A percentile compares a stretch with the other conserved stretches of the same genome.
phyloP scores from a whole-genome alignment of 37 sponge, comb jelly and placozoan genomes.

The Oscarella lobularis region DNA sequence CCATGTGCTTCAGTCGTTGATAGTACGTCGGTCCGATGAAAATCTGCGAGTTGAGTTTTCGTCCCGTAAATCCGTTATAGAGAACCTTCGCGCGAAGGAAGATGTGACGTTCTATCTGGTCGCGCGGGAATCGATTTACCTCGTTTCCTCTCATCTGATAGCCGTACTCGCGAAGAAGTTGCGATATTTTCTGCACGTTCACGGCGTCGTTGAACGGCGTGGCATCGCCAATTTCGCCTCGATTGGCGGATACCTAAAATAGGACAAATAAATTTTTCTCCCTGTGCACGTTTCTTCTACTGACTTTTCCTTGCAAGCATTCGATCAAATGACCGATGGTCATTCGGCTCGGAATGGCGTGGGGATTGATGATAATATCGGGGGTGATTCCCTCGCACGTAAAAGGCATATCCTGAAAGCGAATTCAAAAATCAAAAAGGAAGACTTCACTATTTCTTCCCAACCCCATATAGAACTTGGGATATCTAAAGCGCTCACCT shows the following conservation, averaged over 20 bases:
- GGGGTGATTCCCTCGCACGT: slow-evolving; percentile 97
- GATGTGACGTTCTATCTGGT: not conserved
- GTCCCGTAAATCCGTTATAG: slow-evolving; percentile 95
- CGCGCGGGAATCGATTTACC: slow-evolving; percentile 12
- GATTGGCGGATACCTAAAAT: slow-evolving; percentile 85
- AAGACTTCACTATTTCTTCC: not conserved
- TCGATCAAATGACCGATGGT: slow-evolving; percentile 99
- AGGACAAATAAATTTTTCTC: not conserved
- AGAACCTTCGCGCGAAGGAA: slow-evolving; percentile 38
- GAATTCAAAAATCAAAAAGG: not conserved
- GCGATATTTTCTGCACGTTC: slow-evolving; percentile 97
- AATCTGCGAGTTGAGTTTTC: slow-evolving; percentile 97
- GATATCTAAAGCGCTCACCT: slow-evolving; percentile 34
- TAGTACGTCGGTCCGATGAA: slow-evolving; percentile 99
- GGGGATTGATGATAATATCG: slow-evolving; percentile 97
- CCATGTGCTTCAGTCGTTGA: slow-evolving; percentile 99
- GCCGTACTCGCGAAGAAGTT: slow-evolving; percentile 75
- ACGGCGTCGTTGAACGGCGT: slow-evolving; percentile 99
- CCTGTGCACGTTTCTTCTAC: no score
- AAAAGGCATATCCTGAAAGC: slow-evolving; percentile 86
- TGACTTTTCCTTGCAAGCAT: slow-evolving; percentile 92
- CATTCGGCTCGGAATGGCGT: slow-evolving; percentile 98
- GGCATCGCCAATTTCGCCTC: slow-evolving; percentile 99
- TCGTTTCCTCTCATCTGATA: slow-evolving; percentile 98
- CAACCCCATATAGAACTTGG: no score